Percentiles rank a stretch among this genome's conserved stretches.
phyloP scores from a whole-genome alignment of 2,797 vertebrate genomes.

The Botia almorhae region DNA sequence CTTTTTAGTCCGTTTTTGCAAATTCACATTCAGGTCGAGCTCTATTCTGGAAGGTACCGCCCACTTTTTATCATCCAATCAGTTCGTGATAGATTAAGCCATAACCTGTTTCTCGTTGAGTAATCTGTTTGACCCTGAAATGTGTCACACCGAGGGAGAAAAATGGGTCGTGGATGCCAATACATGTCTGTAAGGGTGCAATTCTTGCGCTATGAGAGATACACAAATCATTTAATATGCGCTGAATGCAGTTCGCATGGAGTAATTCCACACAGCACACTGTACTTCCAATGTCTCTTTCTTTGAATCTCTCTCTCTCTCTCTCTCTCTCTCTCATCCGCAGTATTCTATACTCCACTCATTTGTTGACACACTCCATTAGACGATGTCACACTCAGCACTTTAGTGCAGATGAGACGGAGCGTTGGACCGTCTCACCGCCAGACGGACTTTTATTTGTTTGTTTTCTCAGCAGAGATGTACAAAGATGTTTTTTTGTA shows the following conservation, averaged over 20 bases:
- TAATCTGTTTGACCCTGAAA: constrained; percentile 40
- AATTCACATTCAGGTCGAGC: no score
- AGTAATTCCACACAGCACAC: neutral
- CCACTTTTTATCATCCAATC: neutral
- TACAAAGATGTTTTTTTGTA: neutral
- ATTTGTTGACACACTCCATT: constrained; percentile 58
- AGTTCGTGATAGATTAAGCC: no score
- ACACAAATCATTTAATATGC: neutral
- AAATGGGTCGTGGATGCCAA: neutral
- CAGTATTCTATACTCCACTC: constrained; percentile 13
- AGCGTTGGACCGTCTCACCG: constrained; percentile 1
- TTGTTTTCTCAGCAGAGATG: constrained; percentile 38
- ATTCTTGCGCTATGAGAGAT: neutral
- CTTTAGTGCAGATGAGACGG: constrained; percentile 43
- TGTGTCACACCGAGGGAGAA: constrained; percentile 6
- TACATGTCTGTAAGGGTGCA: neutral
- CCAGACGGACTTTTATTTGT: constrained; percentile 45
- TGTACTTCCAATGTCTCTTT: neutral
- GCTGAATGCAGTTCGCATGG: neutral
- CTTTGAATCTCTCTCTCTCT: neutral
- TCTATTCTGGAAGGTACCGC: no score
- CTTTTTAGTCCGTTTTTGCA: neutral
- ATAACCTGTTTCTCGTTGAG: neutral
- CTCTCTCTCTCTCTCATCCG: neutral
- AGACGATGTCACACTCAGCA: constrained; percentile 64